These are phyloP conservation scores for Protonibea diacanthus DNA, from an alignment of 2,797 vertebrate species.

Conservation along the genomic window DNA sequence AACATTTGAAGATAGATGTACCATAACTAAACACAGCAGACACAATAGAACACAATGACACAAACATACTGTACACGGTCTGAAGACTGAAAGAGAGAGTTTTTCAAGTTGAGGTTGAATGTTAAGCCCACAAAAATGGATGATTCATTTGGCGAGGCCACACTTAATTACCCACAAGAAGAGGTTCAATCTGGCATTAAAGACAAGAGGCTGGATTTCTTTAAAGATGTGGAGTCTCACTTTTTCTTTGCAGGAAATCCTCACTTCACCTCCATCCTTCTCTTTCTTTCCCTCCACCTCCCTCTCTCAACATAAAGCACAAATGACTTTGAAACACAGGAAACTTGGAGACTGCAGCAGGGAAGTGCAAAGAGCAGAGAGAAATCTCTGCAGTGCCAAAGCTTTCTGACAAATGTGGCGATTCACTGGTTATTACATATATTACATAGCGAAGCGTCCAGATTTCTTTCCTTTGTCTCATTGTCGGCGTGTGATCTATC, in stretches of 20 bases:
- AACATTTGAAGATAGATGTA: not conserved
- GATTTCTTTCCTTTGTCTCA: not conserved
- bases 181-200: slow-evolving; percentile 27
- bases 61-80: slow-evolving; percentile 1
- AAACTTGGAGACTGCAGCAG: not conserved
- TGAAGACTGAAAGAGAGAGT: slow-evolving; percentile 36
- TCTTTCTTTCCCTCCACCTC: not conserved
- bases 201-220: slow-evolving; percentile 36
- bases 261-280: not conserved
- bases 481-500: no score
- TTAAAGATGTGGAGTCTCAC: slow-evolving; percentile 18
- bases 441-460: not conserved
- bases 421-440: not conserved
- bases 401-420: not conserved
- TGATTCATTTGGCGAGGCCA: slow-evolving; percentile 37
- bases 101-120: slow-evolving; percentile 25
- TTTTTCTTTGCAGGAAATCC: slow-evolving; percentile 22
- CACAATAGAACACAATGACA: slow-evolving; percentile 7
- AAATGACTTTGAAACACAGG: not conserved
- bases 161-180: slow-evolving; percentile 33
- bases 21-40: not conserved
- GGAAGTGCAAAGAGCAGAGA: not conserved
- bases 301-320: not conserved
- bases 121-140: slow-evolving; percentile 35
- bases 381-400: not conserved